Evolutionary conservation across 2,113 vertebrate genomes (phyloP).

Genomic region (Leptocoma aspasia): DNA sequence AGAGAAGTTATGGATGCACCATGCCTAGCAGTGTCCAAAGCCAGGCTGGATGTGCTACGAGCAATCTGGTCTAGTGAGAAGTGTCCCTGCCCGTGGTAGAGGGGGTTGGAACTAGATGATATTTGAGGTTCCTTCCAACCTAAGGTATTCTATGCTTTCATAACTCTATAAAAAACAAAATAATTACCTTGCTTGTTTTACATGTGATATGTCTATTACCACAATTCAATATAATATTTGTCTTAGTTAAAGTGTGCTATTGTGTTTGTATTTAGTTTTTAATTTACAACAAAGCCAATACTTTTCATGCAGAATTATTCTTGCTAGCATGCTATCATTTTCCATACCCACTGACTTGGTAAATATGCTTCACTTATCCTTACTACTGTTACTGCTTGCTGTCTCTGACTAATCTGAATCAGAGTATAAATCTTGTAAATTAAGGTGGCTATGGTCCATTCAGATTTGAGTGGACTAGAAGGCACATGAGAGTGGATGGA

Average conservation of each 20-base stretch:
- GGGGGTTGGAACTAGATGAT: neutral
- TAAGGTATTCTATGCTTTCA: neutral
- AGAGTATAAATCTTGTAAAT: neutral
- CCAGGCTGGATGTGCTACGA: neutral
- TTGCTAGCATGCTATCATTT: neutral
- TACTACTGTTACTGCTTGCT: neutral
- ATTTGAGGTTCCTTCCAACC: neutral
- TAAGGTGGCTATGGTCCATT: neutral
- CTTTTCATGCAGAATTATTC: neutral
- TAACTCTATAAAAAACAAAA: neutral
- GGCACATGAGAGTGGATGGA: neutral
- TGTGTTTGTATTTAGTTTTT: constrained; percentile 49
- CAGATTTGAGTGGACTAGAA: neutral
- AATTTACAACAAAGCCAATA: neutral
- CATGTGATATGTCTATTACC: constrained; percentile 28
- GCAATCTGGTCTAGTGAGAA: neutral
- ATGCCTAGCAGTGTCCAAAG: neutral
- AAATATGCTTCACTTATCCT: neutral
- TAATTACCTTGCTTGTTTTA: constrained; percentile 54
- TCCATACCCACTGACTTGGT: neutral
- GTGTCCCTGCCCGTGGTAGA: no score
- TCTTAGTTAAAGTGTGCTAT: constrained; percentile 6
- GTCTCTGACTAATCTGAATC: neutral
- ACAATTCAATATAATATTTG: constrained; percentile 32
- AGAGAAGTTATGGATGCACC: neutral